Conservation (phyloP, 1,140 invertebrate species). For the Streblospio benedicti region DNA sequence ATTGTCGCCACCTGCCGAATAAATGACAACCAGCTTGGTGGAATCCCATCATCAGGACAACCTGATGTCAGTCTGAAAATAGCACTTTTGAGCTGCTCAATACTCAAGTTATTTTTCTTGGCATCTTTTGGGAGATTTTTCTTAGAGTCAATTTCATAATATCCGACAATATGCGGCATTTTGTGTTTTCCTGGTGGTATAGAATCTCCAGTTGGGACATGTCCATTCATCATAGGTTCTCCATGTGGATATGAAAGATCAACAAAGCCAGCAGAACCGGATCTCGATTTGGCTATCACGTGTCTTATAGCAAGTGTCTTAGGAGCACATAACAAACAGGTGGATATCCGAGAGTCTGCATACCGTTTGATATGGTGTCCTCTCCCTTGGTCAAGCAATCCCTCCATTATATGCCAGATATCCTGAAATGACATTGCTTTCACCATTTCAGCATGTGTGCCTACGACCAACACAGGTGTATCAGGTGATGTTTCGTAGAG, state of each 20-base stretch:
- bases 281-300: slow-evolving; percentile 9
- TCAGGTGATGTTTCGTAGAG: slow-evolving; percentile 18
- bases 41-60: slow-evolving; percentile 9
- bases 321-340: slow-evolving; percentile 15
- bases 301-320: slow-evolving; percentile 9
- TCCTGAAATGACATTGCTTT: slow-evolving; percentile 15
- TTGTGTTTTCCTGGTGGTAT: slow-evolving; percentile 1
- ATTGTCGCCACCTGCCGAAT: slow-evolving; percentile 15
- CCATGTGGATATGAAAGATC: slow-evolving; percentile 17
- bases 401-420: slow-evolving; percentile 14
- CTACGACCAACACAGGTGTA: slow-evolving; percentile 16
- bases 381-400: slow-evolving; percentile 14
- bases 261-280: slow-evolving; percentile 15
- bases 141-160: slow-evolving; percentile 17
- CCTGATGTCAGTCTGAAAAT: slow-evolving; percentile 9
- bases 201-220: slow-evolving; percentile 6
- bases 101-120: slow-evolving; percentile 15
- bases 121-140: slow-evolving; percentile 17
- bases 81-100: slow-evolving; percentile 18
- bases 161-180: slow-evolving; percentile 15
- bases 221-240: slow-evolving; percentile 16
- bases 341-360: slow-evolving; percentile 6
- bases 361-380: slow-evolving; percentile 13
- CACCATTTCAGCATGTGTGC: slow-evolving; percentile 18
- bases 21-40: slow-evolving; percentile 14